Base-by-base conservation (phyloP, 2,888 invertebrate genomes). In the Lepidochitona cinerea region DNA sequence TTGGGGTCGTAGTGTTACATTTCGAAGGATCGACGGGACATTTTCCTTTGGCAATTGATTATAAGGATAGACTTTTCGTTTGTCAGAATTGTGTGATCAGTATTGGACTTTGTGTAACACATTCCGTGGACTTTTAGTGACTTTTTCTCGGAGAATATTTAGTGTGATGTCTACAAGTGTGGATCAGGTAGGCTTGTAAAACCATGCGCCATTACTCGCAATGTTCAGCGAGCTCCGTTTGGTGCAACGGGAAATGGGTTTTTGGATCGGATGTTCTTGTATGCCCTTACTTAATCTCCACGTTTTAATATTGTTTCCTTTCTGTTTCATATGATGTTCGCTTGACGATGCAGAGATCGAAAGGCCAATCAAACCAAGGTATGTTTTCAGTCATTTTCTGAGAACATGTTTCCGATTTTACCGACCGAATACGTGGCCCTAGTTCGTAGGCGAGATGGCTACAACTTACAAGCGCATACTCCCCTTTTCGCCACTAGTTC, bases 81-180 rank as follows among this genome's bases (percentile, higher is more conserved):
- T 53, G 64, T 54, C 36, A 52, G 29, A 59, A 68, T 76, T 74
- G 73, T 75, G 59, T 73, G 64, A 71, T 33, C 33, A 26, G n/a
- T 67, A 52, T 36, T 32, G 35, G 49, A 65, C 67, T 37, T 49
- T 67, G 66, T 67, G 53, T 36, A 64, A 68, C 67, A 65, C 68
- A 49, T 67, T 54, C 49, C 72, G 71, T 72, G 66, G 77, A 81
- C 79, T 76, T 75, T 78, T 72, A 77, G 73, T 71, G 74, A 76
- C 76, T 76, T 79, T 75, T 78, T 72, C 35, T 72, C 70, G 37
- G 37, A 52, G 68, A 66, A 70, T 54, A 32, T 26, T 32, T 59
- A 32, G 83, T 87, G 88, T 86, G 84, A 88, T 88, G 88, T 88
- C 88, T 82, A 85, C 87, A 79, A 87, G 86, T 85, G 85, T 88